Base-by-base conservation (phyloP, 2,888 invertebrate species). In the Pseudoips prasinana region DNA sequence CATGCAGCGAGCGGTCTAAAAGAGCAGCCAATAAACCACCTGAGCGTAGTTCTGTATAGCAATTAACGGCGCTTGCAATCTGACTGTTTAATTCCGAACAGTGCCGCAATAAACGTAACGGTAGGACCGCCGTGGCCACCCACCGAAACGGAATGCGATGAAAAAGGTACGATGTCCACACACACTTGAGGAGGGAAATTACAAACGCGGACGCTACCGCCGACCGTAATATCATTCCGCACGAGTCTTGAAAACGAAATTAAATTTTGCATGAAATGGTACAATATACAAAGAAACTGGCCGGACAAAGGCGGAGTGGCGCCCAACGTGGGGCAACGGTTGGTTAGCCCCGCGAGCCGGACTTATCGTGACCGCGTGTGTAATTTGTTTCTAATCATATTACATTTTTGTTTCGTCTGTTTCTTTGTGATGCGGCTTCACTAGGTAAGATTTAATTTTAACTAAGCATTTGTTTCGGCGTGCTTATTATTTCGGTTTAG, bases 181-280 rank as follows among this genome's bases (percentile, higher is more conserved):
- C 72, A 80, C 85, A 84, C 87, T 86, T 86, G 85, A 87, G 82
- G 72, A 83, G 80, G 66, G 82, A 80, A 80, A 87, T 87, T 87
- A 87, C 82, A 72, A 72, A 68, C 74, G 67, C 71, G 77, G 77
- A 74, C 73, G 73, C 79, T 73, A 64, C 55, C 59, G 58, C 73
- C 68, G 72, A 66, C 63, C 73, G 82, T 85, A 86, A 87, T 86
- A 87, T 83, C 86, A 86, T 86, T 87, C 87, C 87, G 65, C 70
- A 74, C 87, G 87, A 84, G 85, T 87, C 88, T 88, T 87, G 84
- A 83, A 84, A 84, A 82, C 87, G 85, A 87, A 87, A 88, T 88
- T 87, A 85, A 88, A 88, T 88, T 87, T 86, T 81, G 86, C 88
- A 86, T 85, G 88, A 85, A 87, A 86, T 84, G 81, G 80, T 82